Evolutionary conservation across 1,140 invertebrate genomes (phyloP), one percentile per base, ranked within the genome.

Genomic region (Aphelenchoides fujianensis): DNA sequence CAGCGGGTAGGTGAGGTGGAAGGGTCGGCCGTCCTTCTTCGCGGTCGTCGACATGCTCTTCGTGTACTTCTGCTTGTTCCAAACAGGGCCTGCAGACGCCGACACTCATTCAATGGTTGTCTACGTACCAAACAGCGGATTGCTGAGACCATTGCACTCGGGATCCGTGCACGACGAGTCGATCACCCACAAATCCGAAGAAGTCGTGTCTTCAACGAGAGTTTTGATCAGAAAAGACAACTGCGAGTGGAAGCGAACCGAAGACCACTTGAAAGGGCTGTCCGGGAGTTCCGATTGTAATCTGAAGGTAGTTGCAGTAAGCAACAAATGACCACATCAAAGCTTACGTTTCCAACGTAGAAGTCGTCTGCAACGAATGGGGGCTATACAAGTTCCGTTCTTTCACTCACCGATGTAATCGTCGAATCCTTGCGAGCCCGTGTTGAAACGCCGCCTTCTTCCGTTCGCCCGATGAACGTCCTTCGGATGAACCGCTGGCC

Each of bases 161-260:
- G 59, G 34, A 35, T 66, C 41, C 9, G 28, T 79, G 71, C 77
- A 79, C 0, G 59, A 62, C 12, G 59, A 67, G 54, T 76, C 69
- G 41, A 79, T 73, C n/a, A 79, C 74, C 77, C 77, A 79, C 3
- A 79, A 55, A 61, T 79, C 79, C 9, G 77, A 79, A 9, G n/a
- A n/a, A n/a, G n/a, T n/a, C n/a, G n/a, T n/a, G n/a, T n/a, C n/a
- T n/a, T n/a, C n/a, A n/a, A n/a, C n/a, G n/a, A n/a, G n/a, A n/a
- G n/a, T n/a, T n/a, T n/a, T n/a, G n/a, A n/a, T n/a, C n/a, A n/a
- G n/a, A n/a, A n/a, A n/a, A n/a, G n/a, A n/a, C n/a, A n/a, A n/a
- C n/a, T n/a, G n/a, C n/a, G n/a, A n/a, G n/a, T n/a, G 70, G 72
- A 61, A 61, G 9, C 27, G 5, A 7, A 69, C 76, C 77, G 27